Base-by-base conservation (phyloP, 2,888 invertebrate genomes). In the Doris montereyensis region DNA sequence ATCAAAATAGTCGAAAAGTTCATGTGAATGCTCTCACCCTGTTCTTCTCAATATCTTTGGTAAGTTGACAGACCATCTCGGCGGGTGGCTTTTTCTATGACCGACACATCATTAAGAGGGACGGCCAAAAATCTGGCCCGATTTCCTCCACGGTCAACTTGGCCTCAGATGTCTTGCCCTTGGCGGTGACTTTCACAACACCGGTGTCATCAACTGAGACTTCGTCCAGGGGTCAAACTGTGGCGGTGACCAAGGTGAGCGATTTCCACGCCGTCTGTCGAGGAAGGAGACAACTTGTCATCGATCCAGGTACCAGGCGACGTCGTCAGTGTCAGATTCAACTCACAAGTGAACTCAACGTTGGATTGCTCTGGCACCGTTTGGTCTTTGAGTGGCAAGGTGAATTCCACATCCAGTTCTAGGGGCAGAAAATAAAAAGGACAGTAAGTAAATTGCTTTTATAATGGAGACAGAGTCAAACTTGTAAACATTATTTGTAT, bases 321-420 rank as follows among this genome's bases (percentile, higher is more conserved):
- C 95, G 81, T 95, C 94, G 17, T 95, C 94, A 84, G 94, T 94
- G 77, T 95, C 94, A 84, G 95, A 0, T 97, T 96, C 76, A 97
- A 92, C 92, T 96, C 95, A 1, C 97, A 96, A 0, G 94, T 94
- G 84, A 97, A 95, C 84, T 94, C 94, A 10, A 95, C 96, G 13
- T 80, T 79, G 3, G 85, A 83, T 34, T 82, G 82, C 76, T 85
- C 87, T 8, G 71, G 80, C 2, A 82, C 83, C 4, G 79, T 78
- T 95, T 95, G 94, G 89, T 97, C 95, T 89, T 95, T 93, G 88
- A 97, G 93, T 78, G 95, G 95, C 24, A 94, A 94, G 78, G 95
- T 95, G 81, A 97, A 96, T 92, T 97, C 96, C 0, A 97, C 97
- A 81, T 97, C 97, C 83, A 97, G 91, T 93, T 97, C 94, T 78